These are phyloP conservation scores for Emys orbicularis DNA, from an alignment of 2,797 vertebrate genomes.

Conservation along the genomic window DNA sequence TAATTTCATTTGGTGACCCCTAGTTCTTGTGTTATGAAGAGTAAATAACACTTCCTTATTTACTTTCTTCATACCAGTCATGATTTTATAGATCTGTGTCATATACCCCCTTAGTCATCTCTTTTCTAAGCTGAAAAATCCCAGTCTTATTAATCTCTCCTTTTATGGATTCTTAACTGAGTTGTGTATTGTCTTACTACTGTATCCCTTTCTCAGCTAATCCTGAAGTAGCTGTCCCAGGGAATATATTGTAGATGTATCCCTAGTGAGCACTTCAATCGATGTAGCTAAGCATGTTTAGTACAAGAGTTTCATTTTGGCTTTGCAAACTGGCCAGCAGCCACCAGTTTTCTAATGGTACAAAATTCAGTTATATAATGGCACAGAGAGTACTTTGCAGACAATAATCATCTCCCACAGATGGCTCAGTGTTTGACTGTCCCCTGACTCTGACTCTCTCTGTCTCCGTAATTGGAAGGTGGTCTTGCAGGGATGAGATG, in stretches of 20 bases:
- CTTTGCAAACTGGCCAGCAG: not conserved
- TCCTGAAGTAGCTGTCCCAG: slow-evolving; percentile 4
- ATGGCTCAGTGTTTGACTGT: slow-evolving; percentile 8
- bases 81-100: too few relatives aligned
- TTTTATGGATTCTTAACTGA: not conserved
- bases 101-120: too few relatives aligned
- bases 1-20: too few relatives aligned
- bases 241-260: not conserved
- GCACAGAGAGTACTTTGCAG: not conserved
- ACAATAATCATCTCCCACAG: not conserved
- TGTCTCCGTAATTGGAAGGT: slow-evolving; percentile 45
- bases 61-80: too few relatives aligned
- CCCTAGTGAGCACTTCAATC: slow-evolving; percentile 9
- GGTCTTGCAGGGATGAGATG: slow-evolving; percentile 12
- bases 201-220: not conserved
- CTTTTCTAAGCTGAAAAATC: too few relatives aligned
- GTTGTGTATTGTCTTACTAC: not conserved
- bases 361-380: not conserved
- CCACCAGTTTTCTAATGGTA: not conserved
- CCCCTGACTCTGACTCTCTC: not conserved
- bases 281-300: not conserved
- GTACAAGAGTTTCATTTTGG: not conserved
- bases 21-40: too few relatives aligned
- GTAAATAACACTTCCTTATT: too few relatives aligned
- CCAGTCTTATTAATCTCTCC: too few relatives aligned